Evolutionary conservation across 2,113 vertebrate genomes (phyloP).

Genomic region (Callopanchax toddi): DNA sequence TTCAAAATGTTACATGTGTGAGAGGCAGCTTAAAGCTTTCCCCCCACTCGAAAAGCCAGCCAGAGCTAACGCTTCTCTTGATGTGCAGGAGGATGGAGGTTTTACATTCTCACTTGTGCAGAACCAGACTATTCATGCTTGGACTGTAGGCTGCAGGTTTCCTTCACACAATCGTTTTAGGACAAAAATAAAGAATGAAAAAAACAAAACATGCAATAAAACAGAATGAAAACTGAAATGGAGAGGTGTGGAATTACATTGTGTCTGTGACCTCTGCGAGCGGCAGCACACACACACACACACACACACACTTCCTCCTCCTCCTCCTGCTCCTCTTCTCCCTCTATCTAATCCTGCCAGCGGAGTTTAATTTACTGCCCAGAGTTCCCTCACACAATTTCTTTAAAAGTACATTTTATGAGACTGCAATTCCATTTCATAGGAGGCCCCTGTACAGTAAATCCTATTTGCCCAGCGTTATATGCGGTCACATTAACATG

Average conservation of each 20-base stretch:
- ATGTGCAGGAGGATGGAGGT: constrained; percentile 4
- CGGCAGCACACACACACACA: not conserved
- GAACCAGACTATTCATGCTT: constrained; percentile 1
- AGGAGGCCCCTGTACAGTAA: constrained; percentile 74
- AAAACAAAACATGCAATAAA: constrained; percentile 36
- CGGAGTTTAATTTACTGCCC: constrained; percentile 81
- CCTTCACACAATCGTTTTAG: constrained; percentile 33
- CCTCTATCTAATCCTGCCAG: constrained; percentile 75
- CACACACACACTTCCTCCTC: constrained; percentile 47
- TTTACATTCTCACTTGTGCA: not conserved
- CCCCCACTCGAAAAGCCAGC: no score
- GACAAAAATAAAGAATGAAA: not conserved
- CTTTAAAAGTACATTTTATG: constrained; percentile 84
- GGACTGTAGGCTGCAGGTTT: not conserved
- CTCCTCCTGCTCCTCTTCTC: constrained; percentile 37
- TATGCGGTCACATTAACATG: constrained; percentile 79
- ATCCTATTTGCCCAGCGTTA: constrained; percentile 81
- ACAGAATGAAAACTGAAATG: constrained; percentile 31
- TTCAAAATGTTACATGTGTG: constrained; percentile 69
- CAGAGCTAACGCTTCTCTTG: constrained; percentile 27
- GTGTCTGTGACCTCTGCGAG: constrained; percentile 58
- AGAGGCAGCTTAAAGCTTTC: constrained; percentile 58
- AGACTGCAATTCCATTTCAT: constrained; percentile 82
- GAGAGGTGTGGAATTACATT: constrained; percentile 47
- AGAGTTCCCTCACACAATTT: constrained; percentile 79